Percentiles rank a stretch among this genome's conserved stretches.
phyloP scores from a whole-genome alignment of 2,797 vertebrate genomes.

The Lepus oiostolus region DNA sequence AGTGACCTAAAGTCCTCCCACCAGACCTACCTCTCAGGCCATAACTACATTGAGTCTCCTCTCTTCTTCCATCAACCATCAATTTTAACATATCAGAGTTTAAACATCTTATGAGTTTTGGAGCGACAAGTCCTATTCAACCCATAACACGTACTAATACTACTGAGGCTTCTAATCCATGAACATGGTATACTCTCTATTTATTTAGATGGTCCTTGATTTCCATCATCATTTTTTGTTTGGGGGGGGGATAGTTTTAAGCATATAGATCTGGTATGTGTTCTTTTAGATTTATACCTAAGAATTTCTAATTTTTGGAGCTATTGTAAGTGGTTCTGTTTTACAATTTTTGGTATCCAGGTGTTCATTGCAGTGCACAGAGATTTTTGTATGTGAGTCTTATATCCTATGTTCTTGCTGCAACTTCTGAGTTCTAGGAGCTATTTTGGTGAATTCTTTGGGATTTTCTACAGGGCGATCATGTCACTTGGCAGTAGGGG shows the following conservation, averaged over 20 bases:
- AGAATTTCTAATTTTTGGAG: constrained; percentile 39
- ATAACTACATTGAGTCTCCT: no score
- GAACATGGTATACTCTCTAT: not conserved
- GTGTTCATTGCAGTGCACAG: not conserved
- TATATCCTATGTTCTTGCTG: not conserved
- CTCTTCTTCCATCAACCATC: no score
- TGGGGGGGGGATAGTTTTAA: not conserved
- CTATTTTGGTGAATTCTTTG: not conserved
- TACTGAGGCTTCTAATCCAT: not conserved
- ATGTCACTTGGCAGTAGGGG: not conserved
- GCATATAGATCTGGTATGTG: not conserved
- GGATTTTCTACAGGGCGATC: not conserved
- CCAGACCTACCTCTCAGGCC: no score
- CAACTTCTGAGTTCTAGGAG: not conserved
- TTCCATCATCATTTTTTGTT: not conserved
- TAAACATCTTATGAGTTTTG: no score
- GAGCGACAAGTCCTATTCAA: no score
- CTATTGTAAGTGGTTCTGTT: not conserved
- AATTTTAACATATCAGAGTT: no score
- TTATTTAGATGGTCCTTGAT: not conserved
- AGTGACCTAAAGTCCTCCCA: no score
- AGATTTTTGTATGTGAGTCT: not conserved
- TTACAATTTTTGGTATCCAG: not conserved
- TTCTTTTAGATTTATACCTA: not conserved
- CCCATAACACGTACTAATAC: no score